Evolutionary conservation across 2,113 vertebrate genomes (phyloP).

Genomic region (Notothenia coriiceps): DNA sequence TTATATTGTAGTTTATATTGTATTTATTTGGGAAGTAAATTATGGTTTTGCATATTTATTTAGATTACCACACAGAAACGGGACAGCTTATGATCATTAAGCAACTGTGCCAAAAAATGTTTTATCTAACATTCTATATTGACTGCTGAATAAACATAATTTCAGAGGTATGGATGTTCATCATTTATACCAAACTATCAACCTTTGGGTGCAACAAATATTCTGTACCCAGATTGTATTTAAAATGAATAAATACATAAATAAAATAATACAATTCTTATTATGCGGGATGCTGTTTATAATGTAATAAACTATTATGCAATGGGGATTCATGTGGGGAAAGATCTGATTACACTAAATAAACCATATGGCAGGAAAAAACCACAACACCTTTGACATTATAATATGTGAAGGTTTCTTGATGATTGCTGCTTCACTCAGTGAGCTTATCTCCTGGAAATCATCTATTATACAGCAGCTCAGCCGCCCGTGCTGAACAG

Average conservation of each 20-base stretch:
- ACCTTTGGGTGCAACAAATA: constrained; percentile 24
- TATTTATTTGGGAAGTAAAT: constrained; percentile 87
- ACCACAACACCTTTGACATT: constrained; percentile 18
- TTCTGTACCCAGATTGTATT: constrained; percentile 51
- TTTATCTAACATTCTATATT: constrained; percentile 81
- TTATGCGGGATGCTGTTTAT: constrained; percentile 10
- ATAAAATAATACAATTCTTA: constrained; percentile 29
- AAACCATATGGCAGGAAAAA: background rate
- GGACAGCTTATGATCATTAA: constrained; percentile 84
- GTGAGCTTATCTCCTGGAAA: background rate
- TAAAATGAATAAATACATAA: constrained; percentile 38
- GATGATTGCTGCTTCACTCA: background rate
- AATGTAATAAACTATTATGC: background rate
- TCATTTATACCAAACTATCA: constrained; percentile 42
- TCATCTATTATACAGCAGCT: constrained; percentile 42
- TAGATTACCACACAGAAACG: constrained; percentile 78
- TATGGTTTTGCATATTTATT: constrained; percentile 87
- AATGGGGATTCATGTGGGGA: background rate
- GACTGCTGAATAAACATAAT: constrained; percentile 86
- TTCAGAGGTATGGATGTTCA: constrained; percentile 67
- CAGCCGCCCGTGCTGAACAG: constrained; percentile 12
- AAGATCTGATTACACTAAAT: constrained; percentile 41
- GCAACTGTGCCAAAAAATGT: constrained; percentile 86
- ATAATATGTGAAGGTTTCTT: constrained; percentile 4
- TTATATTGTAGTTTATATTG: constrained; percentile 79